Evolutionary conservation across 2,888 invertebrate genomes (phyloP).

Genomic region (Antheraea assamensis): DNA sequence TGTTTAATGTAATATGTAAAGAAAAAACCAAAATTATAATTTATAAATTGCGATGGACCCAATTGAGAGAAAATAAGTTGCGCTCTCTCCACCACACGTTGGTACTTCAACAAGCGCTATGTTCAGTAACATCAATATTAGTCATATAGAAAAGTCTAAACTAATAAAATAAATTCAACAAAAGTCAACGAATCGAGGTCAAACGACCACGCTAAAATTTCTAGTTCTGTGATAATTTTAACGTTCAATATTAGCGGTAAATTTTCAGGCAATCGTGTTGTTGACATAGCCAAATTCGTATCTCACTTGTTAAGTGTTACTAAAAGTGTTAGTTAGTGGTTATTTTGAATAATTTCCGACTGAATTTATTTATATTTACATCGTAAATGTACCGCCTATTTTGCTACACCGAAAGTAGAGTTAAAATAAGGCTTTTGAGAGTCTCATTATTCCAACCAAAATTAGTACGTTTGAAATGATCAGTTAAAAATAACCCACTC

Average conservation of each 20-base stretch:
- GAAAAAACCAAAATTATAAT: neutral
- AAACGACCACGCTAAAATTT: constrained; percentile 8
- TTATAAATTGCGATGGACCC: neutral
- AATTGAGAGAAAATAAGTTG: neutral
- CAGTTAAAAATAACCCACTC: neutral
- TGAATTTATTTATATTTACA: neutral
- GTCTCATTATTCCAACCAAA: neutral
- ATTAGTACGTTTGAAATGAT: neutral
- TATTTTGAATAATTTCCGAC: neutral
- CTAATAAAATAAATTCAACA: constrained; percentile 1
- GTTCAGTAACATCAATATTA: neutral
- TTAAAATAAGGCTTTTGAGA: neutral
- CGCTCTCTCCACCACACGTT: neutral
- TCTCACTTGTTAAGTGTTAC: neutral
- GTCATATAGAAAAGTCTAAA: neutral
- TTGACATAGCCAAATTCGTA: constrained; percentile 7
- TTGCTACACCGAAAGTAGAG: neutral
- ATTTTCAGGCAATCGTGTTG: constrained; percentile 11
- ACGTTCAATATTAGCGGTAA: constrained; percentile 5
- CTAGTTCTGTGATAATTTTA: constrained; percentile 1
- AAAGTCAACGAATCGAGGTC: constrained; percentile 7
- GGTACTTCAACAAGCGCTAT: neutral
- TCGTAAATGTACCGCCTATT: neutral
- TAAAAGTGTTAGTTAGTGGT: constrained; percentile 3
- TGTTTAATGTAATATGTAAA: too few relatives aligned